phyloP scores from a whole-genome alignment of 2,888 invertebrate species.

The Unio delphinus region DNA sequence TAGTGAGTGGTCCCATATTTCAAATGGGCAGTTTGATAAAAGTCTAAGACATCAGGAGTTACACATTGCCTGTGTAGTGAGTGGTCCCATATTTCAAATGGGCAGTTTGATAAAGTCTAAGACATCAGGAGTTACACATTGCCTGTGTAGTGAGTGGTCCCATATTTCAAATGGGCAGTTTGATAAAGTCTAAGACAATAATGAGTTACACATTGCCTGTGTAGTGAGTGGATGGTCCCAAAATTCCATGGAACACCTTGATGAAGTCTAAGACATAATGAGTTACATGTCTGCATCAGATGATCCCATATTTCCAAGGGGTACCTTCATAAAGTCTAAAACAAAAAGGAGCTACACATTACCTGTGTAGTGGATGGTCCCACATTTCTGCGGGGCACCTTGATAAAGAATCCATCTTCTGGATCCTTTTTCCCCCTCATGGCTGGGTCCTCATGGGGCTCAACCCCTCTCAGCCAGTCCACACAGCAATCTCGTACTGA shows the following conservation, averaged over 20 bases:
- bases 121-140: constrained; percentile 1
- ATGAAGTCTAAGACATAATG: no score
- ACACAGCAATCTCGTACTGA: constrained; percentile 99
- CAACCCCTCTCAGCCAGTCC: constrained; percentile 94
- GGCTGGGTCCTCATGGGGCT: constrained; percentile 94
- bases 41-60: neutral
- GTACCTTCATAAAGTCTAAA: constrained; percentile 80
- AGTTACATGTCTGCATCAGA: no score
- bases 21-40: no score
- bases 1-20: no score
- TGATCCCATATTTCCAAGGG: constrained; percentile 88
- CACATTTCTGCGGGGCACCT: constrained; percentile 91
- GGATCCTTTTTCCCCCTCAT: constrained; percentile 94
- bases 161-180: no score
- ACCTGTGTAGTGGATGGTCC: constrained; percentile 79
- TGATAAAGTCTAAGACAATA: no score
- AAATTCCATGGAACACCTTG: no score
- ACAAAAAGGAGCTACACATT: constrained; percentile 3
- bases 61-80: constrained; percentile 73
- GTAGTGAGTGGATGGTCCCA: no score
- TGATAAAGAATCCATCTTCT: constrained; percentile 87
- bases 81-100: constrained; percentile 88
- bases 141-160: constrained; percentile 75
- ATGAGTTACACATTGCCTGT: no score
- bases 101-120: constrained; percentile 85